Conservation (phyloP, 2,888 invertebrate species). For the Nemotelus nigrinus region DNA sequence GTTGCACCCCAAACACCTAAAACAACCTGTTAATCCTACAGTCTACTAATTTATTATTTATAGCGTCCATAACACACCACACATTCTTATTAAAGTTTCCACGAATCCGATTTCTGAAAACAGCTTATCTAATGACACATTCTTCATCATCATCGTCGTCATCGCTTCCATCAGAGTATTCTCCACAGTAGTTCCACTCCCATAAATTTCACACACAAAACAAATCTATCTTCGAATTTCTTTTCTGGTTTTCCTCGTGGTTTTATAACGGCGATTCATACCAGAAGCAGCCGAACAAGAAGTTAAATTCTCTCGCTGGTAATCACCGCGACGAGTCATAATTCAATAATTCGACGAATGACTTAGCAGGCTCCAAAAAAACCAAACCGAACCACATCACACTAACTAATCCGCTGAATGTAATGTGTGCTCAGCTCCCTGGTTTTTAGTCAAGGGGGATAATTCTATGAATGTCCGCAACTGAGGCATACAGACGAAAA, state of each 20-base stretch:
- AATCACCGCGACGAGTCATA: slow-evolving; percentile 25
- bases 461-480: slow-evolving; percentile 5
- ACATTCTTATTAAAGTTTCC: neutral
- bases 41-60: neutral
- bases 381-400: too few species aligned
- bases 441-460: slow-evolving; percentile 7
- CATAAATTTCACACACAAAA: slow-evolving; percentile 12
- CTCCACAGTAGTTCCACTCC: slow-evolving; percentile 8
- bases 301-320: neutral
- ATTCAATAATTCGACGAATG: slow-evolving; percentile 41
- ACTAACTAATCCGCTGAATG: slow-evolving; percentile 24
- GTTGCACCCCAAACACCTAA: too few species aligned
- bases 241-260: neutral
- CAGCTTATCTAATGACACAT: slow-evolving; percentile 20
- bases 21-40: too few species aligned
- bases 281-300: neutral
- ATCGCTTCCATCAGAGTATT: neutral
- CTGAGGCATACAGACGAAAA: slow-evolving; percentile 1
- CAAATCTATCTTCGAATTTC: slow-evolving; percentile 12
- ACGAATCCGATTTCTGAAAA: neutral
- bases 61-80: neutral
- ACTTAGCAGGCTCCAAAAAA: slow-evolving; percentile 16
- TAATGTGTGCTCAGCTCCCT: slow-evolving; percentile 22
- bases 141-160: slow-evolving; percentile 3
- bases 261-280: slow-evolving; percentile 11